phyloP scores from a whole-genome alignment of 64 coral and sea anemone genomes.

The Montipora cactus region DNA sequence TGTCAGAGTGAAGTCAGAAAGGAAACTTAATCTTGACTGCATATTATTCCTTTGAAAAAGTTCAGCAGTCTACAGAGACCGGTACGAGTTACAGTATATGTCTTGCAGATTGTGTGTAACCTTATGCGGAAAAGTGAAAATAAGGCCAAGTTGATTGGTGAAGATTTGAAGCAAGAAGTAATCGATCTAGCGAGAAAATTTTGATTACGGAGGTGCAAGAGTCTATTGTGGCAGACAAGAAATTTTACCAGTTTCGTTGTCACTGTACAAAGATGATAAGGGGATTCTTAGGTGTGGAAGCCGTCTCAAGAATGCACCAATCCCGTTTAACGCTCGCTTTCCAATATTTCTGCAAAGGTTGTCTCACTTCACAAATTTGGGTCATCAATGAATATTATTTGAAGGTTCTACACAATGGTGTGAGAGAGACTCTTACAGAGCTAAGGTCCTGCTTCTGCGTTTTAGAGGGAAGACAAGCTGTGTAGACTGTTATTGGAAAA shows the following conservation, averaged over 20 bases:
- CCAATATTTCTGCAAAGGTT: slow-evolving; percentile 51
- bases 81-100: slow-evolving; percentile 53
- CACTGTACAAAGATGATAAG: slow-evolving; percentile 45
- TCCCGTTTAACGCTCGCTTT: slow-evolving; percentile 30
- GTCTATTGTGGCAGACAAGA: background rate
- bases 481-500: slow-evolving; percentile 34
- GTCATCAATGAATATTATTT: slow-evolving; percentile 48
- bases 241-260: slow-evolving; percentile 17
- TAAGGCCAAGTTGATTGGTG: background rate
- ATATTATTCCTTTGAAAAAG: slow-evolving; percentile 6
- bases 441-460: slow-evolving; percentile 59
- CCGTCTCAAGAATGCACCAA: slow-evolving; percentile 11
- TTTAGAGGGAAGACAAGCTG: slow-evolving; percentile 18
- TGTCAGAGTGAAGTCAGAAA: background rate
- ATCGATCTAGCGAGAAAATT: background rate
- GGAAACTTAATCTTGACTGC: background rate
- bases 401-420: slow-evolving; percentile 58
- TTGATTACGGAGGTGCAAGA: background rate
- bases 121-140: slow-evolving; percentile 20
- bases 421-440: slow-evolving; percentile 31
- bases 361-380: slow-evolving; percentile 31
- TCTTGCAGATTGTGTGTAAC: slow-evolving; percentile 50
- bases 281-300: slow-evolving; percentile 38
- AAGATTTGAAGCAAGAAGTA: slow-evolving; percentile 5
- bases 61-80: background rate